A percentile compares a stretch with the other conserved stretches of the same genome.
Evolutionary conservation across 2,113 vertebrate species (phyloP).

Genomic region (Pantherophis guttatus): DNA sequence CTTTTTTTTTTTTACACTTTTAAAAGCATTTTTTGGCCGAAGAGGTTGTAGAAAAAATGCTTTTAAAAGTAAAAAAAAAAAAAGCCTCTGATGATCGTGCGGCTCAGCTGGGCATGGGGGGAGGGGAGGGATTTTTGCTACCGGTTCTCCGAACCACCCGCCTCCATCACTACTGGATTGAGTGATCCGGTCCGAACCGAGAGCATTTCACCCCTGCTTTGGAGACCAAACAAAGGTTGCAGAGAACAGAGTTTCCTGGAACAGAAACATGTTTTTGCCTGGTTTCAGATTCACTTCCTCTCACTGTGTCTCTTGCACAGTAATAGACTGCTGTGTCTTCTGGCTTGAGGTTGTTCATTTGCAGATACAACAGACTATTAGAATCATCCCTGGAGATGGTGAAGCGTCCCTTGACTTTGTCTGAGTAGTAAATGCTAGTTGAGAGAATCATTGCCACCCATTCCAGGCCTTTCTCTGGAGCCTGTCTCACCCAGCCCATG

Average conservation of each 20-base stretch:
- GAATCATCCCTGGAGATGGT: not conserved
- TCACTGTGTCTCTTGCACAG: not conserved
- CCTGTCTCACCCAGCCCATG: not conserved
- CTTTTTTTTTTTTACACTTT: no score
- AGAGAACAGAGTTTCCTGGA: not conserved
- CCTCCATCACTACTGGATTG: no score
- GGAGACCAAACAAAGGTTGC: not conserved
- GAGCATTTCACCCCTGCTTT: not conserved
- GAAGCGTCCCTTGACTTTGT: not conserved
- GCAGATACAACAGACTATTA: not conserved
- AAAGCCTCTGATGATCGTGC: no score
- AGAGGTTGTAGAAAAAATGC: no score
- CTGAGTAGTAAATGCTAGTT: not conserved
- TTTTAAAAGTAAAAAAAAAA: no score
- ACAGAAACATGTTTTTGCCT: not conserved
- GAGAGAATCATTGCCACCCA: not conserved
- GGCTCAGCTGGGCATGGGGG: no score
- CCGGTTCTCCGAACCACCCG: no score
- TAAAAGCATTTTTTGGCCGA: no score
- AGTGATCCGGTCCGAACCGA: no score
- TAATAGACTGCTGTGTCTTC: not conserved
- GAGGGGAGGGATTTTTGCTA: no score
- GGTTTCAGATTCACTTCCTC: not conserved
- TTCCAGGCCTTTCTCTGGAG: not conserved
- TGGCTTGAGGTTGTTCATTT: not conserved